Percentiles rank a stretch among this genome's conserved stretches.
Conservation (phyloP, 1,140 invertebrate genomes). For the Lepidurus packardi region DNA sequence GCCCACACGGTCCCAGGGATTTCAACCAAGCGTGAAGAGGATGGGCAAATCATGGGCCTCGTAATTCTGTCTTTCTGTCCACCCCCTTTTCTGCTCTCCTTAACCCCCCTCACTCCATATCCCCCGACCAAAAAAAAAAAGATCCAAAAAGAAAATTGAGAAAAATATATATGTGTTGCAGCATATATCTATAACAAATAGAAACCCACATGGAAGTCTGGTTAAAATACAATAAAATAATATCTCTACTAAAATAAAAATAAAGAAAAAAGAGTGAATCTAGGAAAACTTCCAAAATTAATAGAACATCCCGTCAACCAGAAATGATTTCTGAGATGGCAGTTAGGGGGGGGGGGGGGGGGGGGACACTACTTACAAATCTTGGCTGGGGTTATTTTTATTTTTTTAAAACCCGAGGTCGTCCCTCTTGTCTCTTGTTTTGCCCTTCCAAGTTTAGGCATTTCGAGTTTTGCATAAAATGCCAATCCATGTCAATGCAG, state of each 20-base stretch:
- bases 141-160: background rate
- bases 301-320: slow-evolving; percentile 14
- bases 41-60: background rate
- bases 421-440: background rate
- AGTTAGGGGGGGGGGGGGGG: background rate
- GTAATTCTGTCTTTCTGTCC: background rate
- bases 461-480: slow-evolving; percentile 1
- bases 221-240: background rate
- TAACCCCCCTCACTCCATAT: background rate
- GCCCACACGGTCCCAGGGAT: background rate
- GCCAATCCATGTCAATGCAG: background rate
- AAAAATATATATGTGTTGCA: background rate
- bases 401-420: background rate
- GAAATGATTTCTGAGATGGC: slow-evolving; percentile 21
- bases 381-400: background rate
- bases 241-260: background rate
- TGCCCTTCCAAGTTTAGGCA: background rate
- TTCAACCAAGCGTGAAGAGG: slow-evolving; percentile 1
- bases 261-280: background rate
- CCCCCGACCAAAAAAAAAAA: background rate
- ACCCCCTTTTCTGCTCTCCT: background rate
- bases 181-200: too few species aligned
- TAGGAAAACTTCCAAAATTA: slow-evolving; percentile 8
- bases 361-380: background rate
- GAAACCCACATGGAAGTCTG: background rate